Percentiles rank a stretch among this genome's conserved stretches.
phyloP scores from a whole-genome alignment of 1,140 invertebrate species.

The Lepidurus packardi region DNA sequence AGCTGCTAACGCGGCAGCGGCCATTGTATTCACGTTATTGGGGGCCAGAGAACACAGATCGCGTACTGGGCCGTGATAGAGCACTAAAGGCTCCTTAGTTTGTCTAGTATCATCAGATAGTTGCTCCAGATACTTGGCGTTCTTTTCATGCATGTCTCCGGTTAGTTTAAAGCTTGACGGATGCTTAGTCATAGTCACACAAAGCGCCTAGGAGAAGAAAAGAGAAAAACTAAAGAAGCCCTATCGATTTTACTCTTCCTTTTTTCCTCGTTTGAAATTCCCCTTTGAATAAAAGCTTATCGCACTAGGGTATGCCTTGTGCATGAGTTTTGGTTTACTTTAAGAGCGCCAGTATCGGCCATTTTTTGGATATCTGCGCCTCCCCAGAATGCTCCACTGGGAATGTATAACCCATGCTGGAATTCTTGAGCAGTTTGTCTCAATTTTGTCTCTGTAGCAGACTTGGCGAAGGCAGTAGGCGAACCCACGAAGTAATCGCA shows the following conservation, averaged over 20 bases:
- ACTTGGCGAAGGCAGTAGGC: conserved; percentile 18
- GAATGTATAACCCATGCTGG: conserved; percentile 51
- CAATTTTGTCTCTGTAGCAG: background rate
- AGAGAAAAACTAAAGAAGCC: background rate
- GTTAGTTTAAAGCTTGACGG: conserved; percentile 51
- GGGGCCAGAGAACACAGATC: conserved; percentile 55
- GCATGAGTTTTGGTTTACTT: conserved; percentile 42
- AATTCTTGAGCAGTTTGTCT: conserved; percentile 7
- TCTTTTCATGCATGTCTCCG: conserved; percentile 46
- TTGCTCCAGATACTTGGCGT: conserved; percentile 44
- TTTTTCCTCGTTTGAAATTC: background rate
- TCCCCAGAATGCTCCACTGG: conserved; percentile 59
- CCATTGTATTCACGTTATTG: conserved; percentile 60
- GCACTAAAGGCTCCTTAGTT: conserved; percentile 39
- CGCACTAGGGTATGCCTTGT: too few species aligned
- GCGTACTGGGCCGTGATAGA: conserved; percentile 55
- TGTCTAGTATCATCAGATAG: conserved; percentile 22
- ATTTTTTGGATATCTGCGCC: conserved; percentile 57
- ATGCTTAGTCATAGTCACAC: conserved; percentile 58
- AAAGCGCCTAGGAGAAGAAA: conserved; percentile 45
- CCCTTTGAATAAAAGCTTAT: background rate
- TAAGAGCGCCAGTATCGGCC: conserved; percentile 53
- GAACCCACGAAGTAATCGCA: conserved; percentile 43
- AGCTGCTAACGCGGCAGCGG: conserved; percentile 54
- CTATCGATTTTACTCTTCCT: background rate